phyloP scores from a whole-genome alignment of 35 echinoderm and acorn worm species.

The Apostichopus californicus region DNA sequence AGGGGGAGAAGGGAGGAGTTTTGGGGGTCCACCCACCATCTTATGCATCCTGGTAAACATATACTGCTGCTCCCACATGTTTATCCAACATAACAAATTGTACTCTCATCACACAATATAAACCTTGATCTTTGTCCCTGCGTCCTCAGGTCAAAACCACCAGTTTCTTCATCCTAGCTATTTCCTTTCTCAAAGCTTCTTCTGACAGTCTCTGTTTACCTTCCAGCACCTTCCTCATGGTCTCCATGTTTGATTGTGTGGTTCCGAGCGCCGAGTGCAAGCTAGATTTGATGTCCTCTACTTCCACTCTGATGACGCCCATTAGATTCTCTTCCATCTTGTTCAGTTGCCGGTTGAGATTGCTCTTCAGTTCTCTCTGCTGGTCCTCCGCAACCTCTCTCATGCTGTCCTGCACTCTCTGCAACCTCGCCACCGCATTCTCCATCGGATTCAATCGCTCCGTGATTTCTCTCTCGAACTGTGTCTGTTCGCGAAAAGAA shows the following conservation, averaged over 20 bases:
- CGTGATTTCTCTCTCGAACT: conserved; percentile 1
- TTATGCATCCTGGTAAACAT: too few relatives aligned
- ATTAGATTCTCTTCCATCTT: conserved; percentile 32
- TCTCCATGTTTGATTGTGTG: conserved; percentile 28
- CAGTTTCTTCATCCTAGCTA: conserved; percentile 47
- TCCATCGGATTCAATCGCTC: not conserved
- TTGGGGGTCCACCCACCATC: too few relatives aligned
- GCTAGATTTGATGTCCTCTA: conserved; percentile 37
- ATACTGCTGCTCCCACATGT: too few relatives aligned
- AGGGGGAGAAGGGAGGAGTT: too few relatives aligned
- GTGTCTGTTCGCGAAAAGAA: not conserved
- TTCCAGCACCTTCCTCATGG: conserved; percentile 26
- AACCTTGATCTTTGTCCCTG: not conserved
- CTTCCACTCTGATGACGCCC: conserved; percentile 23
- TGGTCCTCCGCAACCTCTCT: not conserved
- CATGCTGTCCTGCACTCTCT: not conserved
- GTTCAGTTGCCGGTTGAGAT: not conserved
- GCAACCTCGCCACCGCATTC: not conserved
- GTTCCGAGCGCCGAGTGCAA: conserved; percentile 25
- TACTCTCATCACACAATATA: too few relatives aligned
- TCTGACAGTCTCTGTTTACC: conserved; percentile 44
- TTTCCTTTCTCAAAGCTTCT: conserved; percentile 18
- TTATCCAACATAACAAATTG: too few relatives aligned
- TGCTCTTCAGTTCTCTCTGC: not conserved
- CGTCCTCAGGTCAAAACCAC: conserved; percentile 22